Conservation (phyloP, 2,888 invertebrate genomes). For the Venustoraphidia nigricollis region DNA sequence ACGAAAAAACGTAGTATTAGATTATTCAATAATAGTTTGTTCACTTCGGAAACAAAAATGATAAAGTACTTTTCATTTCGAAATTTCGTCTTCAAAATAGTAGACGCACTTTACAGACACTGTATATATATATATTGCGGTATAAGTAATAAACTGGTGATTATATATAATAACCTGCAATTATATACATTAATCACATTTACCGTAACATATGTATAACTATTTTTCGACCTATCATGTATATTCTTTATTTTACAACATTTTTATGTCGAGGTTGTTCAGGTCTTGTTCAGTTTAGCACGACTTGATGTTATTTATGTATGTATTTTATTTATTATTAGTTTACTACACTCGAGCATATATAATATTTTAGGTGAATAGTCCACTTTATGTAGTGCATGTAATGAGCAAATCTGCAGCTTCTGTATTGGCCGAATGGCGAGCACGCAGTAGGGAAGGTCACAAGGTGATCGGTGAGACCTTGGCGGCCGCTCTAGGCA, state of each 20-base stretch:
- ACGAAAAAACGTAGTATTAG: too few species aligned
- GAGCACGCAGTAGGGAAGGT: constrained; percentile 37
- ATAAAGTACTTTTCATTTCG: too few species aligned
- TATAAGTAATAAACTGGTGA: too few species aligned
- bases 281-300: constrained; percentile 13
- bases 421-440: constrained; percentile 55
- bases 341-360: constrained; percentile 4
- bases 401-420: constrained; percentile 92
- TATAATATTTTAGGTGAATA: constrained; percentile 51
- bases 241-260: constrained; percentile 8
- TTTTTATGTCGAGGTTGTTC: constrained; percentile 7
- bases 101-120: neutral
- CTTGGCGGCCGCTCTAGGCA: constrained; percentile 65
- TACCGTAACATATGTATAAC: too few species aligned
- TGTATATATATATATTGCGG: constrained; percentile 6
- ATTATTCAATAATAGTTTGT: too few species aligned
- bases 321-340: constrained; percentile 2
- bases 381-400: constrained; percentile 90
- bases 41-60: too few species aligned
- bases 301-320: neutral
- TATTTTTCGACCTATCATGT: constrained; percentile 7
- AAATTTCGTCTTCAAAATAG: too few species aligned
- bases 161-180: too few species aligned
- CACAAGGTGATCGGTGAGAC: constrained; percentile 82
- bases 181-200: too few species aligned